Evolutionary conservation across 1,140 invertebrate genomes (phyloP).

Genomic region (Argopecten irradians): DNA sequence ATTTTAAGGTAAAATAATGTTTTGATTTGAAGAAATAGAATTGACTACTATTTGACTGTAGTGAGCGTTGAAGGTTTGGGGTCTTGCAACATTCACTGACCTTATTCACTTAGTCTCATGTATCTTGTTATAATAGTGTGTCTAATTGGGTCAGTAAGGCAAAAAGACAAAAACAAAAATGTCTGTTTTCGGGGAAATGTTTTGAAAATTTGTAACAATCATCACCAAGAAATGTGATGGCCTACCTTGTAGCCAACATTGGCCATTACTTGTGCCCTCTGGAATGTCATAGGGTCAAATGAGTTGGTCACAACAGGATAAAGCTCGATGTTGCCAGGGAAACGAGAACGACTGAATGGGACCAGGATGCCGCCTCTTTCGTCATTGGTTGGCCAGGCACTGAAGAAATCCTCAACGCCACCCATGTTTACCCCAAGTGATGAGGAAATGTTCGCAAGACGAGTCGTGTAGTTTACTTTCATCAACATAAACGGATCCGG

Average conservation of each 20-base stretch:
- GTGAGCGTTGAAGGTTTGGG: too few relatives aligned
- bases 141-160: too few relatives aligned
- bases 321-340: conserved; percentile 31
- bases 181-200: too few relatives aligned
- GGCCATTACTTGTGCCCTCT: conserved; percentile 61
- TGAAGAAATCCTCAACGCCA: conserved; percentile 65
- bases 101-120: too few relatives aligned
- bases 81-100: too few relatives aligned
- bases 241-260: conserved; percentile 68
- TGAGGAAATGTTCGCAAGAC: conserved; percentile 55
- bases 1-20: too few relatives aligned
- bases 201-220: too few relatives aligned
- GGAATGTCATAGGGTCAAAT: conserved; percentile 59
- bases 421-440: conserved; percentile 54
- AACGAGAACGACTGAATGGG: conserved; percentile 48
- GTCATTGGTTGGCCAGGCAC: conserved; percentile 48
- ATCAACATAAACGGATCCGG: conserved; percentile 47
- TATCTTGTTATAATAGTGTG: too few relatives aligned
- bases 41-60: too few relatives aligned
- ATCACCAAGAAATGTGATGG: too few relatives aligned
- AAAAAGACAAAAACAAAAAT: too few relatives aligned
- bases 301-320: conserved; percentile 59
- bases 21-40: too few relatives aligned
- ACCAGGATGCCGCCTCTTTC: conserved; percentile 38
- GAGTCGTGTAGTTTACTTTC: conserved; percentile 55